Evolutionary conservation across 2,888 invertebrate species (phyloP).

Genomic region (Amorpha juglandis): DNA sequence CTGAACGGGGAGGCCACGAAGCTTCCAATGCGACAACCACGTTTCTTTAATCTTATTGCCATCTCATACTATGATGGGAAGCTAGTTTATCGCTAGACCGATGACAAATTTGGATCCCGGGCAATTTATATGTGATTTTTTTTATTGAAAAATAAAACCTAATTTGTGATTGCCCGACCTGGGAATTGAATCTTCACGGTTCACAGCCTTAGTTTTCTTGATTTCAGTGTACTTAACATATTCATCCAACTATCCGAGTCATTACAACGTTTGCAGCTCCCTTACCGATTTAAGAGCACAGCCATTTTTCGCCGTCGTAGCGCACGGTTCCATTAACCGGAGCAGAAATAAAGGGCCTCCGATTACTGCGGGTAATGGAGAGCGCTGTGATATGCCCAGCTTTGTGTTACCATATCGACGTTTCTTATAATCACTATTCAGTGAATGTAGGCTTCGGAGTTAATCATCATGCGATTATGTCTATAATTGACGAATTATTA

Average conservation of each 20-base stretch:
- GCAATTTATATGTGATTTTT: too few species aligned
- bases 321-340: constrained; percentile 31
- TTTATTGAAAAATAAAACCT: too few species aligned
- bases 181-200: too few species aligned
- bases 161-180: too few species aligned
- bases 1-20: too few species aligned
- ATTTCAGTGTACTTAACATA: too few species aligned
- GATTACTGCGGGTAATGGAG: constrained; percentile 62
- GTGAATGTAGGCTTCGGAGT: constrained; percentile 5
- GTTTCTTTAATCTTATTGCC: too few species aligned
- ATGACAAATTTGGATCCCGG: too few species aligned
- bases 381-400: constrained; percentile 40
- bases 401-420: constrained; percentile 22
- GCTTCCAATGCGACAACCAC: too few species aligned
- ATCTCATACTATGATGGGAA: too few species aligned
- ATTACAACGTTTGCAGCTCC: constrained; percentile 14
- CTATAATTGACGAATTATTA: not conserved
- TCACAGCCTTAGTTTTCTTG: too few species aligned
- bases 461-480: not conserved
- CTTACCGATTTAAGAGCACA: constrained; percentile 37
- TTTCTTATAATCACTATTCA: constrained; percentile 16
- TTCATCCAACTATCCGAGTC: not conserved
- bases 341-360: constrained; percentile 55
- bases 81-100: too few species aligned
- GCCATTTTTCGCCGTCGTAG: constrained; percentile 64